Evolutionary conservation across 2,797 vertebrate genomes (phyloP).

Genomic region (Falco rusticolus): DNA sequence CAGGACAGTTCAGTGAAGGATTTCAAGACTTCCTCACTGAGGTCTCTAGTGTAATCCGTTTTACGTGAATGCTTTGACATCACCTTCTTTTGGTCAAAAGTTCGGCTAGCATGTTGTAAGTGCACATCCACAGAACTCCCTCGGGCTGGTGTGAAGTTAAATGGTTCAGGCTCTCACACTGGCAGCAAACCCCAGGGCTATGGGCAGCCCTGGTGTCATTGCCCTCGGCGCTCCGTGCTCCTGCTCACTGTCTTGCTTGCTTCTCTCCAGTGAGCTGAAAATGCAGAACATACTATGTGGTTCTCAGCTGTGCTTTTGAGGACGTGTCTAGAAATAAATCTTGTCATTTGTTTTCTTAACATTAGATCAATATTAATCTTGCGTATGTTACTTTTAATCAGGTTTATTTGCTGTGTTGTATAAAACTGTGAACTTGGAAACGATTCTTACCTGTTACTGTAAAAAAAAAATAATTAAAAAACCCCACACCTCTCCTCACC

Average conservation of each 20-base stretch:
- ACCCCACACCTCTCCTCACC: not conserved
- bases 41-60: not conserved
- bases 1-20: not conserved
- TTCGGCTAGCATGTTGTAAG: not conserved
- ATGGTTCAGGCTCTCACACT: not conserved
- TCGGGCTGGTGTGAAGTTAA: fast-evolving
- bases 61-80: not conserved
- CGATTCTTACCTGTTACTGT: not conserved
- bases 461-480: not conserved
- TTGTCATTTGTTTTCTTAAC: not conserved
- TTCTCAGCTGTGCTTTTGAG: not conserved
- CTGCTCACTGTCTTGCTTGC: not conserved
- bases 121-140: not conserved
- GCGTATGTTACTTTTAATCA: not conserved
- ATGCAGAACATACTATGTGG: not conserved
- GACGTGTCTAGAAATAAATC: not conserved
- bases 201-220: not conserved
- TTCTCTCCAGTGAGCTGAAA: not conserved
- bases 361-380: not conserved
- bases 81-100: not conserved
- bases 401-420: not conserved
- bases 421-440: not conserved
- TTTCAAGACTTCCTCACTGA: not conserved
- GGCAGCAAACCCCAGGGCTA: not conserved
- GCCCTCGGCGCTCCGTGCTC: not conserved